phyloP scores from a whole-genome alignment of 2,888 invertebrate genomes.

The Temnothorax rugatulus region DNA sequence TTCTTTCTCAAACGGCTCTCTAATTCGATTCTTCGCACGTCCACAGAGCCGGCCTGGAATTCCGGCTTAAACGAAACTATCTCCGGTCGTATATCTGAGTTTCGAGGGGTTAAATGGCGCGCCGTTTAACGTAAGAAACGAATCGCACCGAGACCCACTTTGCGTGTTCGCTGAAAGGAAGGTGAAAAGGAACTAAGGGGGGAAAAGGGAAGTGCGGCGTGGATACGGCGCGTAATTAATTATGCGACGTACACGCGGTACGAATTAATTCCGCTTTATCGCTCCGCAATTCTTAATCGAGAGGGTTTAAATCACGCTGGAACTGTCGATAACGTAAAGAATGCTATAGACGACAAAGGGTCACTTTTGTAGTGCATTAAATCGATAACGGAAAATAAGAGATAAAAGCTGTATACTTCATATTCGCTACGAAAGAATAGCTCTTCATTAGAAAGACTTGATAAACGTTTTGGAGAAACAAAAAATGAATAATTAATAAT shows the following conservation, averaged over 20 bases:
- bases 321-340: slow-evolving; percentile 36
- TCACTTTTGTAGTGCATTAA: slow-evolving; percentile 38
- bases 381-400: slow-evolving; percentile 37
- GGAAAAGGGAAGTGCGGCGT: not conserved
- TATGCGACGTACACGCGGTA: slow-evolving; percentile 48
- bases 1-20: slow-evolving; percentile 54
- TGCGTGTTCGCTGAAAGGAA: slow-evolving; percentile 37
- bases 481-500: not conserved
- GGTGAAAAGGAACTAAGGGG: not conserved
- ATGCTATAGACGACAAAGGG: slow-evolving; percentile 18
- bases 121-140: slow-evolving; percentile 54
- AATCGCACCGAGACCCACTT: slow-evolving; percentile 41
- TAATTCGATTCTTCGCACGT: slow-evolving; percentile 56
- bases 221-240: slow-evolving; percentile 51
- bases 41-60: slow-evolving; percentile 43
- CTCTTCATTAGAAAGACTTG: not conserved
- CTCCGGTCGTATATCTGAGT: slow-evolving; percentile 54
- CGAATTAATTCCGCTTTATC: slow-evolving; percentile 47
- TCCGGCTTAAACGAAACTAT: slow-evolving; percentile 57
- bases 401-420: not conserved
- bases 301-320: slow-evolving; percentile 18
- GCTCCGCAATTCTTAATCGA: slow-evolving; percentile 40
- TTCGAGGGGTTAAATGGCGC: slow-evolving; percentile 53
- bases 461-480: not conserved
- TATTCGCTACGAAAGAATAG: not conserved